Base-by-base conservation (phyloP, 2,888 invertebrate species). In the Malthinus seriepunctatus region DNA sequence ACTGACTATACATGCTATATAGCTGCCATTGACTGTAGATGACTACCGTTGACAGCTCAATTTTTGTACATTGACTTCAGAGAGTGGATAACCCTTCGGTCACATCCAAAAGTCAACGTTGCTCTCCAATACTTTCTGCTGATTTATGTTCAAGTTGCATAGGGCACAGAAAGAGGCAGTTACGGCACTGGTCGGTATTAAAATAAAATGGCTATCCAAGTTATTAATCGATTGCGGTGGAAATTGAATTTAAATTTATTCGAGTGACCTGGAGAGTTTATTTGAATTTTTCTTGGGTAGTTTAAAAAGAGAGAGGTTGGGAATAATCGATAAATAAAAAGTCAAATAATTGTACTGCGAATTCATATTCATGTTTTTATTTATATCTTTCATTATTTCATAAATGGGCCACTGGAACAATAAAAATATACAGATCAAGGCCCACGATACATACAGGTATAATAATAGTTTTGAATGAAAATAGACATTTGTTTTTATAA, bases 341-440 rank as follows among this genome's bases (percentile, higher is more conserved):
- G 23, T 15, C 35, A 44, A 52, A 10, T 31, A 42, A 46, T 23
- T 32, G 46, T 33, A 14, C 34, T 51, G 47, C 38, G 51, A 51
- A 47, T 49, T 56, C 34, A 49, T 58, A 47, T 49, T 56, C 35
- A 53, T 58, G 48, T 58, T 52, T 58, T 58, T 58, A 32, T 74
- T 76, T 76, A 72, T 69, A 69, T 73, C 71, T 72, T 73, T 74
- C 68, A 69, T 68, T 72, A 69, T 68, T 66, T 71, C 67, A 72
- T 71, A 70, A 70, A 65, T 65, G 72, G 74, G 73, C 73, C 67
- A 70, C 65, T 73, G 73, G 73, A 76, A 76, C 75, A 74, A 76
- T 77, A 76, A 74, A 77, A 77, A 77, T 77, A 76, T 76, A 77
- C 77, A 76, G 71, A 72, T 74, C 68, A 70, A 74, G 73, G 67